Base-by-base conservation (phyloP, 2,888 invertebrate genomes). In the Rhopalosiphum nymphaeae region DNA sequence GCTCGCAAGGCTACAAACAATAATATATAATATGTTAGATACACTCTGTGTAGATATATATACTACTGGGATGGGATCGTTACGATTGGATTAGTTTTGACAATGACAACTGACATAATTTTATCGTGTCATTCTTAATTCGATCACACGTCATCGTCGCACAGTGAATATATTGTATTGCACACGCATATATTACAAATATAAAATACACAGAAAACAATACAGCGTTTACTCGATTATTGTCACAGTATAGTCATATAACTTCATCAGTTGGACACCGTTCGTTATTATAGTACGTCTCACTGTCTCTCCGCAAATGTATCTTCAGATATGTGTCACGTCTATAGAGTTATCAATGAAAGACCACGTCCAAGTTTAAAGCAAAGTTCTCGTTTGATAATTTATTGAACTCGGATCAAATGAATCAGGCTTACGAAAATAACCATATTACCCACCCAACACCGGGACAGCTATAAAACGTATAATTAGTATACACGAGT, bases 21-120 rank as follows among this genome's bases (percentile, higher is more conserved):
- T 78, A 78, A 10, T 49, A 36, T 44, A 67, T 67, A 67, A 13
- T 78, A 78, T 78, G 78, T 36, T 78, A 78, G 78, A 21, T 78
- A 67, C 21, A 36, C 78, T 78, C 21, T 78, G n/a, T n/a, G 44
- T 89, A 57, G 29, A 29, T 89, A 67, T n/a, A 57, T 42, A 29
- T 61, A 89, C 56, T 88, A 61, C 53, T 46, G 36, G 91, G 86
- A 92, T 92, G 91, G 56, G 44, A 92, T 89, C 67, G 88, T 92
- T 88, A 92, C 92, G 88, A 92, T 78, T 88, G 67, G 44, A 89
- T 92, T 92, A 53, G 92, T 92, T 92, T 92, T 49, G 67, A 92
- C 92, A 92, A 89, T 46, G 42, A 92, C 49, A 86, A 92, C 61
- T 57, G 86, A 86, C 56, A 86, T 86, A n/a, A 86, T 61, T 61